Base-by-base conservation (phyloP, 1,140 invertebrate genomes). In the Bicyclus anynana region DNA sequence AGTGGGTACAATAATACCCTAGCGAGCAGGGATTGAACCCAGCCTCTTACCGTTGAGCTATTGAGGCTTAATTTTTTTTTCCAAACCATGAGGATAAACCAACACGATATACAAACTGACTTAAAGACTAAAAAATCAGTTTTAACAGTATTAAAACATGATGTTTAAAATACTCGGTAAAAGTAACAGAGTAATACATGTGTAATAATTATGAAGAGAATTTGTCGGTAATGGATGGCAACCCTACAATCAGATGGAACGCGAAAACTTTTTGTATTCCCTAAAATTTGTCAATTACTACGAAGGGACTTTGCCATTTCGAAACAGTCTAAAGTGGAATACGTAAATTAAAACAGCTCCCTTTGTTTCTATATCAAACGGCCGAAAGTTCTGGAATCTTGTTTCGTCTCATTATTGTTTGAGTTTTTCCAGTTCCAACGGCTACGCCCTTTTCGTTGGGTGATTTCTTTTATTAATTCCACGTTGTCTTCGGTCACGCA, bases 221-320 rank as follows among this genome's bases (percentile, higher is more conserved):
- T 7, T 4, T 23, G 7, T 7, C 7, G 23, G 23, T 23, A 23
- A 23, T 10, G 17, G 17, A 16, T 17, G 17, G 37, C 65, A 65
- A 68, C 60, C 62, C 49, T 57, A 61, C 63, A 69, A 49, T 60
- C 7, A 33, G 53, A 37, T 59, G 64, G 56, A 59, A 63, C 59
- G 63, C 65, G 61, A 61, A 57, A 77, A 71, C 59, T 80, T 76
- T 75, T 73, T 70, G 60, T 74, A 67, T 77, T 72, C 71, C 65
- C 63, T 67, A 50, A 69, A 79, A 75, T 79, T 77, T 72, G 72
- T 77, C 78, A 77, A 77, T 81, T 77, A 79, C 72, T 77, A 79
- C 72, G 51, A 62, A 69, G 70, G 67, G 69, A 65, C 58, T 62
- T 62, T 59, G 69, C 61, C 70, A 64, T 66, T 77, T 67, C 65